A percentile compares a stretch with the other conserved stretches of the same genome.
phyloP scores from a whole-genome alignment of 2,888 invertebrate species.

The Andrena marginata region DNA sequence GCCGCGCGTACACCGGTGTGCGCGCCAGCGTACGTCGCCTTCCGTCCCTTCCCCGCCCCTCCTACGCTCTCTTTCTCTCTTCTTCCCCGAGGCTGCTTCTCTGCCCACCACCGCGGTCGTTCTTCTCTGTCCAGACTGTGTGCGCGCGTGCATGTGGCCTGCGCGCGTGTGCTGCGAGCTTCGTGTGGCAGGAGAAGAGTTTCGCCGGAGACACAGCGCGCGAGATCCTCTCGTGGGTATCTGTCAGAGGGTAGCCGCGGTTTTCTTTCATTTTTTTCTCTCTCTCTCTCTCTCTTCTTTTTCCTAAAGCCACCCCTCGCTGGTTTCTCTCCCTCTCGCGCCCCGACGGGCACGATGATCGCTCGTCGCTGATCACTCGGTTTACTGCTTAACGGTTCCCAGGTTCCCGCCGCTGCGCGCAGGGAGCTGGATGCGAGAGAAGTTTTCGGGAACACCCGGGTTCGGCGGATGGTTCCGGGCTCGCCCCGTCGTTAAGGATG shows the following conservation, averaged over 20 bases:
- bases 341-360: not conserved
- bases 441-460: slow-evolving; percentile 15
- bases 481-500: slow-evolving; percentile 53
- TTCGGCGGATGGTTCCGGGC: not conserved
- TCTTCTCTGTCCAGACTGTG: slow-evolving; percentile 31
- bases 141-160: slow-evolving; percentile 5
- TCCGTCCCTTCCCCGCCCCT: not conserved
- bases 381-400: slow-evolving; percentile 27
- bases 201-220: slow-evolving; percentile 27
- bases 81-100: slow-evolving; percentile 19
- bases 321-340: not conserved
- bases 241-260: not conserved
- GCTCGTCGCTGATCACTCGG: not conserved
- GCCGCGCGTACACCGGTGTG: slow-evolving; percentile 35
- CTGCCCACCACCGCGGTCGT: slow-evolving; percentile 49
- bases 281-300: no score
- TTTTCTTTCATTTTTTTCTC: not conserved
- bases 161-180: not conserved
- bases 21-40: slow-evolving; percentile 28
- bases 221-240: slow-evolving; percentile 25
- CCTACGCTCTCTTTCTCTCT: slow-evolving; percentile 8
- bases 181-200: slow-evolving; percentile 36
- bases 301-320: slow-evolving; percentile 16
- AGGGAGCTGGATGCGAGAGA: not conserved
- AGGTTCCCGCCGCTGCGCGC: not conserved